Percentiles rank a stretch among this genome's conserved stretches.
Conservation (phyloP, 1,140 invertebrate genomes). For the Hormaphis cornu region DNA sequence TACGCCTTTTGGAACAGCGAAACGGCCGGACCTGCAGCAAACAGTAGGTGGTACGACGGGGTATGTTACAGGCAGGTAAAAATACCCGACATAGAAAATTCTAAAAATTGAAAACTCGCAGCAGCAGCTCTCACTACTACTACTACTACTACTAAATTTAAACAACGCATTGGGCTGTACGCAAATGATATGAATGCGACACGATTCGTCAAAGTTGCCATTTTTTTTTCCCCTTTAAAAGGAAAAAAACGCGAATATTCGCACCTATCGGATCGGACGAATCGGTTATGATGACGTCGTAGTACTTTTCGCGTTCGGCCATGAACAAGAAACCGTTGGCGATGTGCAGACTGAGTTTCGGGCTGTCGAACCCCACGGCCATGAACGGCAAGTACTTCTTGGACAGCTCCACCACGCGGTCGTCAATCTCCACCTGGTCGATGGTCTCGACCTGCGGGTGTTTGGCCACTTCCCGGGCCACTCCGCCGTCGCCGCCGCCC, state of each 20-base stretch:
- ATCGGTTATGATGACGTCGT: constrained; percentile 97
- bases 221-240: too few species aligned
- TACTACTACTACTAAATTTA: too few species aligned
- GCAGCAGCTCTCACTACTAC: too few species aligned
- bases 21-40: constrained; percentile 53
- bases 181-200: too few species aligned
- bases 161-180: too few species aligned
- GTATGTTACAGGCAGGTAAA: too few species aligned
- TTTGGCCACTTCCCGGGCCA: constrained; percentile 88
- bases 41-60: too few species aligned
- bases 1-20: constrained; percentile 73
- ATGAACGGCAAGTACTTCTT: constrained; percentile 85
- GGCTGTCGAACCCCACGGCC: constrained; percentile 71
- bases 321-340: constrained; percentile 95
- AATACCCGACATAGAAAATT: too few species aligned
- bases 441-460: constrained; percentile 80
- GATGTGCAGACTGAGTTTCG: constrained; percentile 74
- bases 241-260: too few species aligned
- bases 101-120: too few species aligned
- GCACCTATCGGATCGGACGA: constrained; percentile 90
- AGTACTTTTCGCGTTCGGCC: constrained; percentile 71
- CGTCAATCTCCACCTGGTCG: constrained; percentile 92
- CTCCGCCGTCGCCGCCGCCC: constrained; percentile 95
- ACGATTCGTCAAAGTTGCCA: too few species aligned
- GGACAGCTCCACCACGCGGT: constrained; percentile 79